Conservation (phyloP, 2,797 vertebrate species). For the Acanthiza pusilla region DNA sequence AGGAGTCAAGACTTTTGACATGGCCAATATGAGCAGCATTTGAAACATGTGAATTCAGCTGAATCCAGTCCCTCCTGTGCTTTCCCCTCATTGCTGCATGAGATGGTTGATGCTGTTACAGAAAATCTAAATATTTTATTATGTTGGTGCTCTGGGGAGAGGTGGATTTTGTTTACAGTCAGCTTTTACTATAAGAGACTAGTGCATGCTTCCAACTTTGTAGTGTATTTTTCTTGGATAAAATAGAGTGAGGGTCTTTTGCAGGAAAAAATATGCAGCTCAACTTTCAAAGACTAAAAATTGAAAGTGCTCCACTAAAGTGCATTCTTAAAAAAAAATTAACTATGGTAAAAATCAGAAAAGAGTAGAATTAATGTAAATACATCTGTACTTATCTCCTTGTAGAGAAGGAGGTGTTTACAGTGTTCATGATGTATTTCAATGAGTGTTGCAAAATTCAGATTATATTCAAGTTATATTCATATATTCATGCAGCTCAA, state of each 20-base stretch:
- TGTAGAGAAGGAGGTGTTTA: neutral
- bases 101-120: neutral
- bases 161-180: neutral
- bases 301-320: neutral
- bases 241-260: neutral
- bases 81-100: neutral
- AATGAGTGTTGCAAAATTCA: neutral
- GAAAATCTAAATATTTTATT: neutral
- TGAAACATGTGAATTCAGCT: neutral
- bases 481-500: neutral
- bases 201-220: neutral
- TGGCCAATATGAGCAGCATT: fast-evolving
- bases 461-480: neutral
- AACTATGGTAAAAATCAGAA: neutral
- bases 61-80: neutral
- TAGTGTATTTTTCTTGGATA: neutral
- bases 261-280: neutral
- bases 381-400: neutral
- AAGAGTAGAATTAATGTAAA: neutral
- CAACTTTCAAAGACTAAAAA: neutral
- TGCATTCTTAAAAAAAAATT: neutral
- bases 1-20: neutral
- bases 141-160: neutral
- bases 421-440: neutral
- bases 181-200: neutral